phyloP scores from a whole-genome alignment of 2,888 invertebrate species.

The Tineola bisselliella region DNA sequence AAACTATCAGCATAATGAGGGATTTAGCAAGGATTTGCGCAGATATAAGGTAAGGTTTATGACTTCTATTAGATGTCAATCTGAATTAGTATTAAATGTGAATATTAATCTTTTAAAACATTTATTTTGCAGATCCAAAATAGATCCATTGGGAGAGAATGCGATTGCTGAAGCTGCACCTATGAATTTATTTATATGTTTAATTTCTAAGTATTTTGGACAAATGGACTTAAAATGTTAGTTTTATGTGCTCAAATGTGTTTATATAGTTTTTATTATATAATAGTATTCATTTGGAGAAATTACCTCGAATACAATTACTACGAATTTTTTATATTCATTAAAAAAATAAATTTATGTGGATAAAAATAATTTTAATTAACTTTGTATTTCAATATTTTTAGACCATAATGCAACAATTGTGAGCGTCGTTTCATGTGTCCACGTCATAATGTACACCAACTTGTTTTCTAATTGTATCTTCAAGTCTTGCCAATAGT shows the following conservation, averaged over 20 bases:
- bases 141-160: slow-evolving; percentile 42
- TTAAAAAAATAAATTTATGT: no score
- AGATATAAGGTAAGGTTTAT: slow-evolving; percentile 48
- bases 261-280: no score
- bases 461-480: slow-evolving; percentile 74
- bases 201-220: slow-evolving; percentile 77
- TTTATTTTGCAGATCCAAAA: slow-evolving; percentile 37
- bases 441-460: slow-evolving; percentile 71
- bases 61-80: background rate
- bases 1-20: slow-evolving; percentile 72
- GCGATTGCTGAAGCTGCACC: slow-evolving; percentile 51
- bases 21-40: slow-evolving; percentile 72
- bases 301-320: no score
- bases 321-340: no score
- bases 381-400: no score
- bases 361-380: no score
- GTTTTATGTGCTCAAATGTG: slow-evolving; percentile 53
- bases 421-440: slow-evolving; percentile 20
- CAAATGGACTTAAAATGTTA: slow-evolving; percentile 68
- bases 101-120: background rate
- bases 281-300: no score
- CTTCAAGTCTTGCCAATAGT: slow-evolving; percentile 75
- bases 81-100: background rate
- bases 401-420: no score
- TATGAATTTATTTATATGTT: slow-evolving; percentile 78